A percentile compares a stretch with the other conserved stretches of the same genome.
phyloP scores from a whole-genome alignment of 2,888 invertebrate genomes.

The Thecocarcelia acutangulata region DNA sequence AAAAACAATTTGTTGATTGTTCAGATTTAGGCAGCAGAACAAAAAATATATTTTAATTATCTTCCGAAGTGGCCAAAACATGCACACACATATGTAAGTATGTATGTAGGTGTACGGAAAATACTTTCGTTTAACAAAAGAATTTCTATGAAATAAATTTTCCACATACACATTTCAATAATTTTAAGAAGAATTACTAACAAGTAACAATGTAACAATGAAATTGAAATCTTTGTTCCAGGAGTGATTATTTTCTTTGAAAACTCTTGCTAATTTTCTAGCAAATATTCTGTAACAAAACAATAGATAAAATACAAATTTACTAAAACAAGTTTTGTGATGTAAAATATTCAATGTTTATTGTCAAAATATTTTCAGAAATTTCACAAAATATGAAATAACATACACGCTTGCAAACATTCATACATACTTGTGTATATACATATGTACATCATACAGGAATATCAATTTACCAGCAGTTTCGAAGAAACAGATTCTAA shows the following conservation, averaged over 20 bases:
- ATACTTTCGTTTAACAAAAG: conserved; percentile 50
- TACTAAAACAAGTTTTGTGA: conserved; percentile 16
- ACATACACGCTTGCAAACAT: not conserved
- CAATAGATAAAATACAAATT: conserved; percentile 6
- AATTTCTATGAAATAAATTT: conserved; percentile 37
- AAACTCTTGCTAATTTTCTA: conserved; percentile 42
- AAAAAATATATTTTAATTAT: conserved; percentile 41
- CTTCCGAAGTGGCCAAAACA: conserved; percentile 23
- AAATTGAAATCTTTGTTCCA: conserved; percentile 3
- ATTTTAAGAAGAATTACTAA: conserved; percentile 15
- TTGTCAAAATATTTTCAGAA: not conserved
- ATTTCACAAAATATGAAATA: not conserved
- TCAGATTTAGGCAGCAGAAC: conserved; percentile 13
- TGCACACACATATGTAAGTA: too few species aligned
- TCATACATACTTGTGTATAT: too few species aligned
- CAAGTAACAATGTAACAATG: conserved; percentile 4
- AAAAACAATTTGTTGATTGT: conserved; percentile 32
- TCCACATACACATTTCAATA: conserved; percentile 15
- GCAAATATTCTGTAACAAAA: conserved; percentile 13
- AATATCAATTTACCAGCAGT: not conserved
- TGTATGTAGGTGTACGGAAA: too few species aligned
- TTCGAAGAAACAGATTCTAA: not conserved
- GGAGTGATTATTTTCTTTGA: conserved; percentile 6
- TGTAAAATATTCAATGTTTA: conserved; percentile 44
- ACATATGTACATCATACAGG: too few species aligned